These are phyloP conservation scores for Apocrypta bakeri DNA, from an alignment of 1,140 invertebrate genomes.

Conservation along the genomic window DNA sequence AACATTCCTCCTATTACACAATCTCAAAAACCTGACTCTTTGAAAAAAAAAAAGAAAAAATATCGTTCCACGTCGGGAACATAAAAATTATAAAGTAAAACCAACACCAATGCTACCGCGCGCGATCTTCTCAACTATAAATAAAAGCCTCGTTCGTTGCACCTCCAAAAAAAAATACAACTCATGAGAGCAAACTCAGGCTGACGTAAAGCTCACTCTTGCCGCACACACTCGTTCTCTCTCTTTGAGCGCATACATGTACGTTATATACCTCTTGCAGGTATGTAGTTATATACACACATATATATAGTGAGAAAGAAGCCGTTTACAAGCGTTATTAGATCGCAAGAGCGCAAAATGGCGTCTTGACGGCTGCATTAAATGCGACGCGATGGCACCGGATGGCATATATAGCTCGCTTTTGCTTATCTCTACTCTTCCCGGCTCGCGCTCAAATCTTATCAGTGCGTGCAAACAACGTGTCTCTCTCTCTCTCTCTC, in stretches of 20 bases:
- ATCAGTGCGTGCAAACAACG: conserved; percentile 41
- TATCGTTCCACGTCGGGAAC: too few relatives aligned
- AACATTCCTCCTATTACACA: too few relatives aligned
- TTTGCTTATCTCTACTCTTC: conserved; percentile 21
- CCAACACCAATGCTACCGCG: too few relatives aligned
- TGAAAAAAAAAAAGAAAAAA: too few relatives aligned
- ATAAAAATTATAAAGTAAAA: too few relatives aligned
- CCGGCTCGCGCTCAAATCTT: conserved; percentile 32
- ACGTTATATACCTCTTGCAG: too few relatives aligned
- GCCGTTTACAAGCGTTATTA: neutral
- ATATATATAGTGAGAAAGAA: too few relatives aligned
- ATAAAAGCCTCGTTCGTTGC: neutral
- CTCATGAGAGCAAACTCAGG: neutral
- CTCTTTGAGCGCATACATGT: neutral
- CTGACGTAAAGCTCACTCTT: neutral
- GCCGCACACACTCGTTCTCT: neutral
- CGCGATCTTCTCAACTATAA: too few relatives aligned
- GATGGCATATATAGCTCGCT: conserved; percentile 15
- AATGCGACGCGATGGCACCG: conserved; percentile 36
- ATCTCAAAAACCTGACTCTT: too few relatives aligned
- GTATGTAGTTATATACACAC: too few relatives aligned
- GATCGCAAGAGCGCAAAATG: neutral
- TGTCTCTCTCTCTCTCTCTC: neutral
- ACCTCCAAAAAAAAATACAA: neutral
- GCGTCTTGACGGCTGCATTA: neutral